Percentiles rank a stretch among this genome's conserved stretches.
Evolutionary conservation across 2,888 invertebrate species (phyloP).

Genomic region (Conchocele bisecta): DNA sequence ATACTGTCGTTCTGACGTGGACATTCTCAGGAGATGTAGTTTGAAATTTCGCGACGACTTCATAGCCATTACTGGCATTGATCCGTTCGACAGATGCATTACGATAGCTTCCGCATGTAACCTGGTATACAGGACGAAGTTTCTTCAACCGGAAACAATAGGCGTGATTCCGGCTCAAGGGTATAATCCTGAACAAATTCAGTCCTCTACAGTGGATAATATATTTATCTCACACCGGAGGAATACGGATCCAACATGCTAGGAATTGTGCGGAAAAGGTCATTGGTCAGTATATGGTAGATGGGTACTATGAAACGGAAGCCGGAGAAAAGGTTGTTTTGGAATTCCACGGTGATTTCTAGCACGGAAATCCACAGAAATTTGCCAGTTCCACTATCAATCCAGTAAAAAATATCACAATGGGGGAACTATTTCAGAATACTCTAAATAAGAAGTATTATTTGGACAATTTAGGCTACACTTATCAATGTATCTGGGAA

Average conservation of each 20-base stretch:
- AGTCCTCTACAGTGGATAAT: conserved; percentile 48
- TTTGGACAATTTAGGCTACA: too few relatives aligned
- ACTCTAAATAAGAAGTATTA: background rate
- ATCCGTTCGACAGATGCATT: conserved; percentile 44
- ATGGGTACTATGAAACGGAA: conserved; percentile 18
- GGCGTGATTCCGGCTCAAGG: conserved; percentile 54
- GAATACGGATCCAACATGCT: conserved; percentile 24
- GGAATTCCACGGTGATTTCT: conserved; percentile 28
- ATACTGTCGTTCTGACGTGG: conserved; percentile 45
- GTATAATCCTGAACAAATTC: conserved; percentile 49
- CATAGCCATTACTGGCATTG: conserved; percentile 41
- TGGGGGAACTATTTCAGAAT: background rate
- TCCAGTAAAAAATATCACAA: conserved; percentile 5
- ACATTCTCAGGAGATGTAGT: conserved; percentile 39
- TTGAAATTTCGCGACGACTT: conserved; percentile 38
- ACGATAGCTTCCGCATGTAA: conserved; percentile 53
- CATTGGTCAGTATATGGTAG: conserved; percentile 18
- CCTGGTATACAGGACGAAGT: conserved; percentile 38
- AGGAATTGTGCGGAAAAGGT: conserved; percentile 21
- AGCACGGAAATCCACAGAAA: conserved; percentile 18
- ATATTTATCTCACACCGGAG: conserved; percentile 23
- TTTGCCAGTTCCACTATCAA: background rate
- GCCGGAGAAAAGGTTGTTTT: background rate
- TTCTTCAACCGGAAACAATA: conserved; percentile 34
- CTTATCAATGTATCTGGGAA: too few relatives aligned